These are phyloP conservation scores for Virgularia gustaviana DNA, from an alignment of 92 coral and sea anemone species.

Conservation along the genomic window DNA sequence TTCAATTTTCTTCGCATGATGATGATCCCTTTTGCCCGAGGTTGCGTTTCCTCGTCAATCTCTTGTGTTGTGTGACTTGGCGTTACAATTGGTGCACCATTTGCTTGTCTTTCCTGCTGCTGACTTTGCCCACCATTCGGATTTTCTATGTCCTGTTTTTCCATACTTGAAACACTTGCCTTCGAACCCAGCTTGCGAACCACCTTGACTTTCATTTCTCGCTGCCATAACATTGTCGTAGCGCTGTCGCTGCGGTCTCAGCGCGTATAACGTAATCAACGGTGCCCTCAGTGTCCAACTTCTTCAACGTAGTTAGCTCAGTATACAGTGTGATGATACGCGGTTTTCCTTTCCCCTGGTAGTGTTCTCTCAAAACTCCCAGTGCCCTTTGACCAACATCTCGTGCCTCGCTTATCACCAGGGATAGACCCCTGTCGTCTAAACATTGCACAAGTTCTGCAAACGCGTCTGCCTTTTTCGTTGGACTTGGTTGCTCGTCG, in stretches of 20 bases:
- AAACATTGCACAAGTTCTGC: conserved; percentile 58
- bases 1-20: no score
- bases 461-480: conserved; percentile 39
- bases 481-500: conserved; percentile 16
- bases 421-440: conserved; percentile 46
- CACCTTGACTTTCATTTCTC: no score
- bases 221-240: no score
- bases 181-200: no score
- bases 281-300: conserved; percentile 26
- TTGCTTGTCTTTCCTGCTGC: no score
- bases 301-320: conserved; percentile 42
- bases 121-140: no score
- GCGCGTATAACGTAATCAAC: conserved; percentile 52
- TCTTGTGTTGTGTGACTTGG: no score
- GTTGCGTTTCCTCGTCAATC: no score
- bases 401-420: conserved; percentile 46
- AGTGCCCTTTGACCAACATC: conserved; percentile 46
- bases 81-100: no score
- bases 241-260: conserved; percentile 46
- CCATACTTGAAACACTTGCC: no score
- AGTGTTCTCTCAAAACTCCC: conserved; percentile 34
- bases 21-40: no score
- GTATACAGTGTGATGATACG: conserved; percentile 51
- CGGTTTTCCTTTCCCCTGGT: conserved; percentile 39
- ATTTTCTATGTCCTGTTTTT: no score